Conservation (phyloP, 2,113 vertebrate genomes). For the Scomber scombrus region DNA sequence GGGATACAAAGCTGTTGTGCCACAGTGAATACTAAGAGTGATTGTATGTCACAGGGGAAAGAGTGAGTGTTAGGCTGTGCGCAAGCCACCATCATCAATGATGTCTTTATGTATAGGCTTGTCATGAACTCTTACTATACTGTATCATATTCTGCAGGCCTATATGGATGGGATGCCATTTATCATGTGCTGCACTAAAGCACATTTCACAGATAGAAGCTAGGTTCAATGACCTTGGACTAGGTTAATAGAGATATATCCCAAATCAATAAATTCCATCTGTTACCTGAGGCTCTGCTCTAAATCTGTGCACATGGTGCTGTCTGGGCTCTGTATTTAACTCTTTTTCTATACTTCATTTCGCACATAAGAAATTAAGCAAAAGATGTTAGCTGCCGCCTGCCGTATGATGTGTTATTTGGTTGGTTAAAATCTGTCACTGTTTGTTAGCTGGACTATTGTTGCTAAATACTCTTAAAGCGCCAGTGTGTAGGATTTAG, state of each 20-base stretch:
- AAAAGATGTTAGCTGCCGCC: not conserved
- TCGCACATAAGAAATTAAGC: not conserved
- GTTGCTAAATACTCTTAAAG: not conserved
- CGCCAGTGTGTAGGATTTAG: too few species aligned
- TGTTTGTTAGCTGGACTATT: not conserved
- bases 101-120: not conserved
- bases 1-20: conserved; percentile 7
- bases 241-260: conserved; percentile 48
- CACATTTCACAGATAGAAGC: conserved; percentile 15
- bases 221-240: conserved; percentile 55
- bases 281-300: conserved; percentile 45
- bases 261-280: conserved; percentile 54
- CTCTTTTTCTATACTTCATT: not conserved
- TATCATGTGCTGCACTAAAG: conserved; percentile 22
- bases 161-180: conserved; percentile 12
- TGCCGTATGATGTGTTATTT: not conserved
- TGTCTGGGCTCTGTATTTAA: conserved; percentile 7
- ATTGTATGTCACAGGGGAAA: not conserved
- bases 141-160: conserved; percentile 12
- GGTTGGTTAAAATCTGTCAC: conserved; percentile 5
- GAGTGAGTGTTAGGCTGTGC: not conserved
- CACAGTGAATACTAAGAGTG: not conserved
- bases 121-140: conserved; percentile 4
- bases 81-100: not conserved
- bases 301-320: conserved; percentile 7